A percentile compares a stretch with the other conserved stretches of the same genome.
Conservation (phyloP, 2,888 invertebrate species). For the Koerneria pararmatus region DNA sequence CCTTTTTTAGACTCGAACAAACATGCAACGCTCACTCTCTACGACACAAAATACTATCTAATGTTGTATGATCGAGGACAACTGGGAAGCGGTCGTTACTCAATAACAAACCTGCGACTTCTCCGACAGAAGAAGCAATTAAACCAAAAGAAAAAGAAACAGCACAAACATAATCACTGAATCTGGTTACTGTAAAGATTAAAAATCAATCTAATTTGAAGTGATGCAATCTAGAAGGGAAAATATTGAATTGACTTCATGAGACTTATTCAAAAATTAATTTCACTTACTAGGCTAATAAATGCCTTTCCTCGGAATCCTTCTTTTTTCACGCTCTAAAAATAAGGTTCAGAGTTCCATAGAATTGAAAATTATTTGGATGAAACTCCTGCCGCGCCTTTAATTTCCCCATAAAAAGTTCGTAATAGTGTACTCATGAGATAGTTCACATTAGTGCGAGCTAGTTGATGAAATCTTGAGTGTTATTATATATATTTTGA, state of each 20-base stretch:
- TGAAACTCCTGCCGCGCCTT: no score
- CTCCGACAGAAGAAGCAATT: not conserved
- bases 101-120: not conserved
- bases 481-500: no score
- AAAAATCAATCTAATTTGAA: not conserved
- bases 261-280: not conserved
- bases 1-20: no score
- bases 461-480: no score
- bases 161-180: constrained; percentile 6
- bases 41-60: not conserved
- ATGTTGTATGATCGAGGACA: no score
- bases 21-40: no score
- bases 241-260: constrained; percentile 16
- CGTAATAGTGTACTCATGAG: no score
- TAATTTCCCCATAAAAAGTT: no score
- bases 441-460: no score
- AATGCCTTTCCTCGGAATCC: constrained; percentile 36
- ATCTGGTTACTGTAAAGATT: not conserved
- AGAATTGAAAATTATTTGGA: no score
- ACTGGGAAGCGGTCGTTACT: not conserved
- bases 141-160: not conserved
- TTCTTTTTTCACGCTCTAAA: constrained; percentile 32
- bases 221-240: constrained; percentile 15
- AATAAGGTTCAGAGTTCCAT: no score
- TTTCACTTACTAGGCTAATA: constrained; percentile 31